Percentiles rank a stretch among this genome's conserved stretches.
Conservation (phyloP, 2,888 invertebrate genomes). For the Rhaphigaster nebulosa region DNA sequence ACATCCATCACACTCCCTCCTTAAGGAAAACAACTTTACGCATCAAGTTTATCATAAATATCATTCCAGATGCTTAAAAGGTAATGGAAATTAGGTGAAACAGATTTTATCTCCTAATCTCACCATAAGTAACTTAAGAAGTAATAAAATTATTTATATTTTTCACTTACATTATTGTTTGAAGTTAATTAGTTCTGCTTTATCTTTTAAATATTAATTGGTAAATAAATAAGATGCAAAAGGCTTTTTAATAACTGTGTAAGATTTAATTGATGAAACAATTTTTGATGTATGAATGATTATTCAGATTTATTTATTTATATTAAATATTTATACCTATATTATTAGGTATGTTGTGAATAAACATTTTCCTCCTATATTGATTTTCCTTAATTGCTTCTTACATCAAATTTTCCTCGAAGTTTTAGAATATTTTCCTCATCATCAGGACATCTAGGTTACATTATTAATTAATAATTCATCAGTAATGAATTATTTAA, state of each 20-base stretch:
- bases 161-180: not conserved
- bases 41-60: constrained; percentile 98
- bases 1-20: constrained; percentile 94
- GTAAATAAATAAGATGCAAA: not conserved
- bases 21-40: constrained; percentile 97
- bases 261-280: too few relatives aligned
- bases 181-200: not conserved
- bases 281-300: too few relatives aligned
- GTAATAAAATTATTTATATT: not conserved
- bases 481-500: too few relatives aligned
- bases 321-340: too few relatives aligned
- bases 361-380: too few relatives aligned
- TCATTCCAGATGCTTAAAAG: constrained; percentile 92
- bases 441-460: too few relatives aligned
- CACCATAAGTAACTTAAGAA: not conserved
- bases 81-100: constrained; percentile 69
- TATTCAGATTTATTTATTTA: too few relatives aligned
- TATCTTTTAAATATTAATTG: not conserved
- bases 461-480: too few relatives aligned
- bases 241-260: not conserved
- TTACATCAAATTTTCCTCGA: too few relatives aligned
- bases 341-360: too few relatives aligned
- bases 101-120: not conserved
- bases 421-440: too few relatives aligned
- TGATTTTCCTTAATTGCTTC: too few relatives aligned